A percentile compares a stretch with the other conserved stretches of the same genome.
These are phyloP conservation scores for Styela clava DNA, from an alignment of 23 tunicate genomes.

Conservation along the genomic window DNA sequence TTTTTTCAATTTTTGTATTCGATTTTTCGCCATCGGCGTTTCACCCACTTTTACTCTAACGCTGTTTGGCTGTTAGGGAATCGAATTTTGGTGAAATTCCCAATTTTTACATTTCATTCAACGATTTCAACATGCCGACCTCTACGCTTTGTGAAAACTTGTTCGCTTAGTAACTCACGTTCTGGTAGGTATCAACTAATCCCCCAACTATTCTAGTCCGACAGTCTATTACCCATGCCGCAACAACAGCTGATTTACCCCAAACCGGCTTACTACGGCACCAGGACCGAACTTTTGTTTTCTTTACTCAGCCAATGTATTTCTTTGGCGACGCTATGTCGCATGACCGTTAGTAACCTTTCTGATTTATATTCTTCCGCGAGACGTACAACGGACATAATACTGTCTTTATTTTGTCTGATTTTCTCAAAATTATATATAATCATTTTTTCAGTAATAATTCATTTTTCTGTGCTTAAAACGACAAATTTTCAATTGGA, in stretches of 20 bases:
- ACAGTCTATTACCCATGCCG: background rate
- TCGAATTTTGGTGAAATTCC: too few species aligned
- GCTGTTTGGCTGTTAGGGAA: too few species aligned
- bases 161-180: background rate
- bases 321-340: conserved; percentile 59
- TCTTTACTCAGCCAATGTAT: background rate
- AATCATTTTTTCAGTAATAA: too few species aligned
- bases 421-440: too few species aligned
- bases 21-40: too few species aligned
- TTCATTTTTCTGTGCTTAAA: too few species aligned
- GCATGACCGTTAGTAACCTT: conserved; percentile 58
- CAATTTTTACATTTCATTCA: background rate
- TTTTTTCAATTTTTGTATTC: too few species aligned
- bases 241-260: conserved; percentile 1
- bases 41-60: too few species aligned
- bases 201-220: too few species aligned
- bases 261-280: background rate
- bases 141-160: background rate
- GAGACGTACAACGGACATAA: too few species aligned
- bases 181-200: background rate
- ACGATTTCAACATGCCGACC: background rate
- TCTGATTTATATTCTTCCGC: conserved; percentile 51
- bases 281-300: background rate
- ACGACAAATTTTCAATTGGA: too few species aligned
- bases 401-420: too few species aligned